phyloP scores from a whole-genome alignment of 1,140 invertebrate genomes.

The Mercenaria mercenaria region DNA sequence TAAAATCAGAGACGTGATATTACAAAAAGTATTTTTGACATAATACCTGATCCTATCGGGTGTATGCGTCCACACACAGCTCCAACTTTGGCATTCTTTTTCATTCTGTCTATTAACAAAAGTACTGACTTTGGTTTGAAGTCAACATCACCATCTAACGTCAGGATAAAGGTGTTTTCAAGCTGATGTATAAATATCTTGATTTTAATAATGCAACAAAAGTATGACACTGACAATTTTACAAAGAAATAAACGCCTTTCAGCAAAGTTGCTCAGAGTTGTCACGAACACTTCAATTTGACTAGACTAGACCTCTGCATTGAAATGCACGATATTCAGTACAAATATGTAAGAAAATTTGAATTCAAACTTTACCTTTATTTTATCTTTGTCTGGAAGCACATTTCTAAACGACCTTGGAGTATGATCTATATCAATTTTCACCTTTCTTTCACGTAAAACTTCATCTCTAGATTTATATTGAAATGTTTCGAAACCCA shows the following conservation, averaged over 20 bases:
- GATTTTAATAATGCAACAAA: neutral
- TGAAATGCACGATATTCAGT: too few species aligned
- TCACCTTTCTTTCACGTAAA: neutral
- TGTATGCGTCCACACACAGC: conserved; percentile 99
- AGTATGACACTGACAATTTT: neutral
- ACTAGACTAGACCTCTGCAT: too few species aligned
- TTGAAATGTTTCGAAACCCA: conserved; percentile 85
- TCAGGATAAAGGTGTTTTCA: conserved; percentile 98
- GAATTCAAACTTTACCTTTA: neutral
- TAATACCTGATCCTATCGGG: conserved; percentile 96
- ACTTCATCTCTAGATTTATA: neutral
- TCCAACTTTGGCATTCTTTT: conserved; percentile 98
- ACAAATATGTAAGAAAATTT: too few species aligned
- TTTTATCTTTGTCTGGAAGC: neutral
- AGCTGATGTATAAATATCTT: conserved; percentile 88
- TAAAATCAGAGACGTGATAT: too few species aligned
- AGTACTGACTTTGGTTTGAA: conserved; percentile 98
- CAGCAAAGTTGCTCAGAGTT: too few species aligned
- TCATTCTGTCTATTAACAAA: conserved; percentile 98
- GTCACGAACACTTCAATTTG: too few species aligned
- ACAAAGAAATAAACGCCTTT: too few species aligned
- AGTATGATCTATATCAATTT: neutral
- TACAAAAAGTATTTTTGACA: too few species aligned
- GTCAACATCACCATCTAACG: conserved; percentile 99
- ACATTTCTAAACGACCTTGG: neutral